phyloP scores from a whole-genome alignment of 2,888 invertebrate species.

The Drosophila gaucha region DNA sequence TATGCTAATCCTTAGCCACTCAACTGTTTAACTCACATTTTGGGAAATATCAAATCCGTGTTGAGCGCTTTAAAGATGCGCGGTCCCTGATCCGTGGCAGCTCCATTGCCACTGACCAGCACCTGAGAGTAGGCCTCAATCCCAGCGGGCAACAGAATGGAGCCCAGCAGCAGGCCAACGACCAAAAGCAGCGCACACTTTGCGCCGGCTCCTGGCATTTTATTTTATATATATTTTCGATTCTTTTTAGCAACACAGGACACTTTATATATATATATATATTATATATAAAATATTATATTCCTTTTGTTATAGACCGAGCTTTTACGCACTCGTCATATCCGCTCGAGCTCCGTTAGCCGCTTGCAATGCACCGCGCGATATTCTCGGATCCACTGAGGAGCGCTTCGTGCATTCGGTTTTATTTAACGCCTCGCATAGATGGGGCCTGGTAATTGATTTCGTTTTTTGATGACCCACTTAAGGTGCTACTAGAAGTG shows the following conservation, averaged over 20 bases:
- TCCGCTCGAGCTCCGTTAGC: conserved; percentile 47
- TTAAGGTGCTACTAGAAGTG: conserved; percentile 77
- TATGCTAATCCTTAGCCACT: not conserved
- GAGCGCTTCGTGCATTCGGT: conserved; percentile 39
- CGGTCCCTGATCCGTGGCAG: conserved; percentile 64
- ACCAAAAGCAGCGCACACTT: conserved; percentile 42
- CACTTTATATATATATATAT: conserved; percentile 27
- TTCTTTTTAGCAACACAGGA: conserved; percentile 31
- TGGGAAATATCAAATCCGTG: conserved; percentile 83
- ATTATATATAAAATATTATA: not conserved
- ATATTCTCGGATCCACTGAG: conserved; percentile 52
- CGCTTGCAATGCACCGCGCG: conserved; percentile 50
- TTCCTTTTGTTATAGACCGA: conserved; percentile 3
- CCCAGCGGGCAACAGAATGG: conserved; percentile 14
- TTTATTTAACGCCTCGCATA: conserved; percentile 55
- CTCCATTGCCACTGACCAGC: conserved; percentile 55
- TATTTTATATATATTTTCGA: conserved; percentile 23
- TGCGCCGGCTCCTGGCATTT: conserved; percentile 43
- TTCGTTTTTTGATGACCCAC: conserved; percentile 77
- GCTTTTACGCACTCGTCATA: conserved; percentile 50
- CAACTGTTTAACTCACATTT: conserved; percentile 72
- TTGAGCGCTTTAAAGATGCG: conserved; percentile 82
- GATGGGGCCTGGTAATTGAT: conserved; percentile 55
- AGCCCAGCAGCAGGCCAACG: conserved; percentile 20
- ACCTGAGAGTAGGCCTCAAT: conserved; percentile 77